phyloP scores from a whole-genome alignment of 2,888 invertebrate species.

The Micoletzkya japonica region DNA sequence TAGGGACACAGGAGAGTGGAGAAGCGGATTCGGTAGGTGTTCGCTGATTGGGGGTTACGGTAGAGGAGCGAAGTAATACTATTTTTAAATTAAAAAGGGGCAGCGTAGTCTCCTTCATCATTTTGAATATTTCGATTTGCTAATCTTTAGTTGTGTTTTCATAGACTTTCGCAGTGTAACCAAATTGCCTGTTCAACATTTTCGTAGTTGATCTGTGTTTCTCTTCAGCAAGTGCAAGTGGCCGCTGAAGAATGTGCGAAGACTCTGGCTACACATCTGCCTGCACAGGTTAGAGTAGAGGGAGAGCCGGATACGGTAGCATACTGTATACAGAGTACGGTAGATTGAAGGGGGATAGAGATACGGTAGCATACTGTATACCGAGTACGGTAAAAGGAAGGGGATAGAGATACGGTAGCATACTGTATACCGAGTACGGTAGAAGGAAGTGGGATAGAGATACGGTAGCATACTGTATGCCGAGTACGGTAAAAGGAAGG shows the following conservation, averaged over 20 bases:
- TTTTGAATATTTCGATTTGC: no score
- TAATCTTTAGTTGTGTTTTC: no score
- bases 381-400: conserved; percentile 64
- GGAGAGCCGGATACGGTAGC: conserved; percentile 70
- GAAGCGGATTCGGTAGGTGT: conserved; percentile 61
- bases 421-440: no score
- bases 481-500: conserved; percentile 67
- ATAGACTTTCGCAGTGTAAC: no score
- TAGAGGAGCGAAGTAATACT: no score
- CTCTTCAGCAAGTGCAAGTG: conserved; percentile 65
- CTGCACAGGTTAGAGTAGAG: conserved; percentile 78
- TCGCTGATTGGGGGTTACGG: conserved; percentile 64
- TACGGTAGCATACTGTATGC: conserved; percentile 24
- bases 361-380: conserved; percentile 25
- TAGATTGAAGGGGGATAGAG: neutral
- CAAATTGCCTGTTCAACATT: no score
- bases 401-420: no score
- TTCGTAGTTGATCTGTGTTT: neutral
- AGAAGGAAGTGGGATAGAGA: neutral
- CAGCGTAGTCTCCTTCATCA: no score
- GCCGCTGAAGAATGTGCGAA: conserved; percentile 83
- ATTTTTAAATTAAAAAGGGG: neutral
- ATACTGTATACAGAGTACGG: neutral
- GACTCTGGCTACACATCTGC: conserved; percentile 79
- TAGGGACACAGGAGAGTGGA: conserved; percentile 78